A percentile compares a stretch with the other conserved stretches of the same genome.
Evolutionary conservation across 2,888 invertebrate species (phyloP).

Genomic region (Epiblema foenella): DNA sequence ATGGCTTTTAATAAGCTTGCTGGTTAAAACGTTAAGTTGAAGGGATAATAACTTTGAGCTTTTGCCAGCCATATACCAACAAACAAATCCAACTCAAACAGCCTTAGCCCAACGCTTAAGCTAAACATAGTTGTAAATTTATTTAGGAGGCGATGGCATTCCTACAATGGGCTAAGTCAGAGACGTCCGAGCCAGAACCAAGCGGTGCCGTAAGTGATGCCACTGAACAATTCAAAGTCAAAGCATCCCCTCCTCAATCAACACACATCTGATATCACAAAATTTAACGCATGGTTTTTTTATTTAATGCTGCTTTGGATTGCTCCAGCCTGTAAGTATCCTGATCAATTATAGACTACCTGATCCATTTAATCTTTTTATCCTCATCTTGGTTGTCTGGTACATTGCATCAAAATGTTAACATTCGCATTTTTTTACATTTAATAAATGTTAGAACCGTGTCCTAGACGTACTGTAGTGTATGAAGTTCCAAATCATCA

Average conservation of each 20-base stretch:
- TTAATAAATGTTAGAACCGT: background rate
- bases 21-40: conserved; percentile 9
- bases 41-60: conserved; percentile 20
- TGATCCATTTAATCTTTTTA: background rate
- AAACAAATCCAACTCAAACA: conserved; percentile 33
- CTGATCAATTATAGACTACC: conserved; percentile 41
- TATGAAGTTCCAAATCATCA: background rate
- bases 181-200: conserved; percentile 74
- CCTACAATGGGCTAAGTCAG: conserved; percentile 76
- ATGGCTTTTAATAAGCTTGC: conserved; percentile 29
- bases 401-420: background rate
- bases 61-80: conserved; percentile 35
- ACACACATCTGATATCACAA: conserved; percentile 70
- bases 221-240: conserved; percentile 64
- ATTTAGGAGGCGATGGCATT: conserved; percentile 82
- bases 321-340: conserved; percentile 82
- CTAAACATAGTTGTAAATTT: conserved; percentile 71
- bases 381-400: background rate
- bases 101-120: conserved; percentile 65
- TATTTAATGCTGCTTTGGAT: conserved; percentile 82
- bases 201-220: conserved; percentile 82
- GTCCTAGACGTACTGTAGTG: background rate
- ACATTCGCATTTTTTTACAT: background rate
- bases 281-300: conserved; percentile 78
- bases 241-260: conserved; percentile 63